Conservation (phyloP, 1,140 invertebrate species). For the Apis laboriosa region DNA sequence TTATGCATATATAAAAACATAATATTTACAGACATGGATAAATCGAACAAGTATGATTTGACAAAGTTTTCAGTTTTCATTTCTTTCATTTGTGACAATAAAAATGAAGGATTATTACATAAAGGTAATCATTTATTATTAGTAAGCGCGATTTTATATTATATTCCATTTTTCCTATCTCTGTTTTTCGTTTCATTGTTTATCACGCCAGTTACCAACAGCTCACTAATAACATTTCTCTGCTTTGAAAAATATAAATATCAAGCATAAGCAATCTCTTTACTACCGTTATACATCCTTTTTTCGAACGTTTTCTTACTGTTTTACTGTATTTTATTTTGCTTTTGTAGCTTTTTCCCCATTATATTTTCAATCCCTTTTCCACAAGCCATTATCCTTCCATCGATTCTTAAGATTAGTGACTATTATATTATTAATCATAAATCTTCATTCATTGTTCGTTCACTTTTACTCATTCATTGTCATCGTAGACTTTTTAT, state of each 20-base stretch:
- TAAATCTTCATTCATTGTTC: slow-evolving; percentile 51
- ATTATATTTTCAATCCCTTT: slow-evolving; percentile 51
- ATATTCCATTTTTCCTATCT: slow-evolving; percentile 43
- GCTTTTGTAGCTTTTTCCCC: not conserved
- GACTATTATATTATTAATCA: slow-evolving; percentile 68
- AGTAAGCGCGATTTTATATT: slow-evolving; percentile 68
- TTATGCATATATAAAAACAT: slow-evolving; percentile 80
- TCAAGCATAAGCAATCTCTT: slow-evolving; percentile 75
- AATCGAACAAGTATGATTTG: slow-evolving; percentile 75
- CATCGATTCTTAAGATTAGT: slow-evolving; percentile 75
- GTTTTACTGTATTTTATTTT: slow-evolving; percentile 23
- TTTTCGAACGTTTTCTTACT: slow-evolving; percentile 38
- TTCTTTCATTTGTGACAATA: slow-evolving; percentile 53
- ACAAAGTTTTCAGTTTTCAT: slow-evolving; percentile 55
- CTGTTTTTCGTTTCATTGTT: slow-evolving; percentile 50
- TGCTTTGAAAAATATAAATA: slow-evolving; percentile 79
- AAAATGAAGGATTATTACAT: slow-evolving; percentile 67
- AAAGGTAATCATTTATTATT: slow-evolving; percentile 71
- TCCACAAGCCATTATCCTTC: slow-evolving; percentile 46
- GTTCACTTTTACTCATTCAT: slow-evolving; percentile 20
- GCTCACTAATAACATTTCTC: slow-evolving; percentile 68
- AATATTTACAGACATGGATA: slow-evolving; percentile 80
- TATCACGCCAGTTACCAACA: slow-evolving; percentile 52
- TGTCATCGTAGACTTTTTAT: slow-evolving; percentile 19
- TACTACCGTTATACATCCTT: slow-evolving; percentile 22